Evolutionary conservation across 1,140 invertebrate species (phyloP), one percentile per base, ranked within the genome.

Genomic region (Pseudomyrmex pallidus): DNA sequence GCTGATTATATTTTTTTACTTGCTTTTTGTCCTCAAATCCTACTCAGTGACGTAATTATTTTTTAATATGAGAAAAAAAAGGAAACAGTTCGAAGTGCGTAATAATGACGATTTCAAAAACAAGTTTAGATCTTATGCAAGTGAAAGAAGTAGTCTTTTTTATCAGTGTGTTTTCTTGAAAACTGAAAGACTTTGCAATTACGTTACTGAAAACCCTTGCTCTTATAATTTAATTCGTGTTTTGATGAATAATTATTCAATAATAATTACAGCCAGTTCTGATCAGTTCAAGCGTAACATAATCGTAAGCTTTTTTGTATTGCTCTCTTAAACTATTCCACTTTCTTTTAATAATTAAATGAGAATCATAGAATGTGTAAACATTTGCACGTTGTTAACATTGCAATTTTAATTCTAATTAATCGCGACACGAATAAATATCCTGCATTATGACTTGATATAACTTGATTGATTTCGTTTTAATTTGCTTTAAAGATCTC

Each of bases 1-100:
- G 93, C 92, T 93, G 90, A 92, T 93, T 93, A 91, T 87, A 82
- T 91, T 92, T 89, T 91, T 92, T 93, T 93, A 89, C 68, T 88
- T 44, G 87, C 87, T 89, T 89, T 82, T 86, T 64, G 22, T 84
- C 82, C 56, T 84, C 73, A 67, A 8, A 67, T 56, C 82, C 77
- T 74, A 74, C 88, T 93, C 92, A 17, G 56, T 85, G 17, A 48
- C 80, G 46, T 77, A 77, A 77, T 56, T 77, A 77, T 50, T 74
- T 12, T 50, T 74, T 50, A 62, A 7, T 0, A 8, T 25, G 3
- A 63, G n/a, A 5, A 13, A 54, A 54, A 0, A 17, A 62, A 22
- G 25, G 0, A 22, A 25, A 25, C 25, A 25, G 25, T 35, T 35
- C 5, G 35, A 35, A 35, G 35, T 35, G 35, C 35, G 35, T 35